A percentile compares a stretch with the other conserved stretches of the same genome.
Conservation (phyloP, 2,888 invertebrate genomes). For the Liodrosophila aerea region DNA sequence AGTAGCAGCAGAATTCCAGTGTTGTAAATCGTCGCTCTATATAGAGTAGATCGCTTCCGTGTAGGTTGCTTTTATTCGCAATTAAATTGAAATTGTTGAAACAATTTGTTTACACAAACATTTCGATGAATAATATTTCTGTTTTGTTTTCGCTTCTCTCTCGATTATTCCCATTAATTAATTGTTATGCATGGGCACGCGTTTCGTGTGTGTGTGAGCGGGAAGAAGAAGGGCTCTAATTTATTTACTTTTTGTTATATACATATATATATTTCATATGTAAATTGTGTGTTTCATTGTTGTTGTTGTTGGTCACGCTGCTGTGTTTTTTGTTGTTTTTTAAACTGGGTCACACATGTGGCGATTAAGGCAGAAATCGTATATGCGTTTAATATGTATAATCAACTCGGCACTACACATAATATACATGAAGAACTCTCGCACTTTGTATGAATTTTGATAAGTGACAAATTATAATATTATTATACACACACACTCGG, state of each 20-base stretch:
- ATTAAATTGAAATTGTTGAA: conserved; percentile 26
- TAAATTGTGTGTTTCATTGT: conserved; percentile 32
- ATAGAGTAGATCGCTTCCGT: conserved; percentile 45
- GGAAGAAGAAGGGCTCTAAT: too few species aligned
- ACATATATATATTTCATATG: conserved; percentile 45
- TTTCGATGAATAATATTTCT: conserved; percentile 46
- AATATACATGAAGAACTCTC: conserved; percentile 42
- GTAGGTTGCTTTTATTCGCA: conserved; percentile 1
- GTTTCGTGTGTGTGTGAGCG: background rate
- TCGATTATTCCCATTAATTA: conserved; percentile 48
- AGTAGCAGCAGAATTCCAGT: conserved; percentile 28
- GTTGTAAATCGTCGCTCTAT: too few species aligned
- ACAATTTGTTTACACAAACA: conserved; percentile 59
- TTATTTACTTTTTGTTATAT: conserved; percentile 44
- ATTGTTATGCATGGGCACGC: conserved; percentile 62
- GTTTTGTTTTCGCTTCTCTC: conserved; percentile 23
- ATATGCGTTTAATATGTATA: conserved; percentile 40
- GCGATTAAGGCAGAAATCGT: conserved; percentile 67
- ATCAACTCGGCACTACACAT: conserved; percentile 21
- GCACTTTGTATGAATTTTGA: conserved; percentile 54
- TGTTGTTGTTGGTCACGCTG: conserved; percentile 45
- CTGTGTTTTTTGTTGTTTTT: conserved; percentile 32
- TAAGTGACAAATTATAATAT: conserved; percentile 49
- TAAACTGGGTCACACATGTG: conserved; percentile 74
- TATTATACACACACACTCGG: conserved; percentile 11